These are phyloP conservation scores for Chionomys nivalis DNA, from an alignment of 2,113 vertebrate genomes.

Conservation along the genomic window DNA sequence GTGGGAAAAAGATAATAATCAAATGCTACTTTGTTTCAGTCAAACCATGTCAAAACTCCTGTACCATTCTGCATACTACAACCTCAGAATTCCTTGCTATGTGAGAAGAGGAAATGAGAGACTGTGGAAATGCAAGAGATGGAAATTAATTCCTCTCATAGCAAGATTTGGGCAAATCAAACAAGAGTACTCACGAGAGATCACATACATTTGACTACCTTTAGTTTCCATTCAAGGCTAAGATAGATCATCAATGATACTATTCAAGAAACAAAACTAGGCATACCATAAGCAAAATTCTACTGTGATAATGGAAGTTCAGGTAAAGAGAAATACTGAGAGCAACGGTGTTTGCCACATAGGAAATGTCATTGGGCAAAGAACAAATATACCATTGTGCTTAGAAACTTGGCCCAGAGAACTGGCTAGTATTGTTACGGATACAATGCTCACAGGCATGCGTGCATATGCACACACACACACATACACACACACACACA, in stretches of 20 bases:
- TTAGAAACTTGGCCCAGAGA: neutral
- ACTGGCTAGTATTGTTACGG: neutral
- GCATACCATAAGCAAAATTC: neutral
- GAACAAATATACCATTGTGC: neutral
- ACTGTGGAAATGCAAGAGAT: neutral
- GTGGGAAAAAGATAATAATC: neutral
- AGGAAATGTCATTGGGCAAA: neutral
- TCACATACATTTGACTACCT: neutral
- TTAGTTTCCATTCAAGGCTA: neutral
- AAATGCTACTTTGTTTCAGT: neutral
- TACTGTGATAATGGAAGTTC: neutral
- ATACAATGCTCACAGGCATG: neutral
- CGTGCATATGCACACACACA: neutral
- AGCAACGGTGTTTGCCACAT: neutral
- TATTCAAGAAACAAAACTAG: conserved; percentile 23
- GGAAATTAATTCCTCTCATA: neutral
- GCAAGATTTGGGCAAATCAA: neutral
- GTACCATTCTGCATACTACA: neutral
- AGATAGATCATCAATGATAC: neutral
- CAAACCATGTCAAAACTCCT: neutral
- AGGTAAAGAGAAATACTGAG: neutral
- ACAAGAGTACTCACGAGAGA: neutral
- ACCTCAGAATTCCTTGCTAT: neutral
- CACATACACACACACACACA: neutral
- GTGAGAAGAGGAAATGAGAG: rapidly evolving